Evolutionary conservation across 1,140 invertebrate genomes (phyloP).

Genomic region (Piezodorus guildinii): DNA sequence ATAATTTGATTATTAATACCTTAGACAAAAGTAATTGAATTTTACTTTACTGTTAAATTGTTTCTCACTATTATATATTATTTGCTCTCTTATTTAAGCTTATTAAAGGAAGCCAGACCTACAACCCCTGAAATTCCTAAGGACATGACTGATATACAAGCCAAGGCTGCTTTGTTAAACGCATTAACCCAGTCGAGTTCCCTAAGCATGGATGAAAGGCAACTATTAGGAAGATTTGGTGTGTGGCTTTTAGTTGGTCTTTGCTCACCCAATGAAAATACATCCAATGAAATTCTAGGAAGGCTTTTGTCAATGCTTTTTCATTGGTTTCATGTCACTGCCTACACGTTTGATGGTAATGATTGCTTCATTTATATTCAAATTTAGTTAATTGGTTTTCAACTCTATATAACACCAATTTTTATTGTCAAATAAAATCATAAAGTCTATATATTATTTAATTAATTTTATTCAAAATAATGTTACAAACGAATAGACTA

Average conservation of each 20-base stretch:
- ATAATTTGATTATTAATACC: no score
- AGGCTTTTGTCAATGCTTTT: conserved; percentile 90
- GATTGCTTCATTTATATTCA: no score
- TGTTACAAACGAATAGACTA: no score
- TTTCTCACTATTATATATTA: neutral
- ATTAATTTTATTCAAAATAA: no score
- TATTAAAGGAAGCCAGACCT: conserved; percentile 68
- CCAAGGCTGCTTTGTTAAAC: conserved; percentile 35
- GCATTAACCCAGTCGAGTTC: conserved; percentile 33
- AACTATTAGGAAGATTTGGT: conserved; percentile 86
- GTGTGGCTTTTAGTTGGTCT: conserved; percentile 93
- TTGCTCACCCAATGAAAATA: conserved; percentile 72
- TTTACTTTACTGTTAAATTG: conserved; percentile 8
- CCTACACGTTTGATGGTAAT: conserved; percentile 85
- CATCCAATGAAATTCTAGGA: conserved; percentile 80
- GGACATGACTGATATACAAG: conserved; percentile 35
- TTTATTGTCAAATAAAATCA: no score
- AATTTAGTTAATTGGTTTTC: no score
- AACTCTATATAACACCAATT: no score
- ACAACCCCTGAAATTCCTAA: conserved; percentile 32
- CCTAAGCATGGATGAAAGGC: conserved; percentile 52
- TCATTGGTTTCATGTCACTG: conserved; percentile 98
- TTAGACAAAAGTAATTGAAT: conserved; percentile 5
- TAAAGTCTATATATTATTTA: no score
- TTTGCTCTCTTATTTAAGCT: conserved; percentile 37